Percentiles rank a stretch among this genome's conserved stretches.
phyloP scores from a whole-genome alignment of 1,140 invertebrate species.

The Magallana ariakensis region DNA sequence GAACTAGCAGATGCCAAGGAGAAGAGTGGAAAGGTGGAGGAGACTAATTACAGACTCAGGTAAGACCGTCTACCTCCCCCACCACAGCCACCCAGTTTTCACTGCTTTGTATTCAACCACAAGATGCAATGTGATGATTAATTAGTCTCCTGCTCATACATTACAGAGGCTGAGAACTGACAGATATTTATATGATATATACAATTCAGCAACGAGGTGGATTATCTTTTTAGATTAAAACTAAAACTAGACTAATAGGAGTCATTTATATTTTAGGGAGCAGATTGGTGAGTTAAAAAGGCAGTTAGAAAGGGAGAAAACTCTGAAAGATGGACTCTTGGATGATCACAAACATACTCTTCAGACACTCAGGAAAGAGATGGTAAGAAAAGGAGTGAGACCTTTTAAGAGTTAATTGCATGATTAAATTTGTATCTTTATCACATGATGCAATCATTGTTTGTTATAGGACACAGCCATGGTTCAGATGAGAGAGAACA shows the following conservation, averaged over 20 bases:
- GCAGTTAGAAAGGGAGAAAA: constrained; percentile 63
- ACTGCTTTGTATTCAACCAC: no score
- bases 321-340: constrained; percentile 60
- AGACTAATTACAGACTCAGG: constrained; percentile 41
- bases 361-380: constrained; percentile 71
- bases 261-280: constrained; percentile 56
- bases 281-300: constrained; percentile 65
- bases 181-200: no score
- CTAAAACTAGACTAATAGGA: no score
- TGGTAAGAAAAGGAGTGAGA: constrained; percentile 56
- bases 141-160: no score
- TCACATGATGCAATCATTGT: no score
- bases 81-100: no score
- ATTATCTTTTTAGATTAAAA: no score
- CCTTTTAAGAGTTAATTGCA: not conserved
- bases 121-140: no score
- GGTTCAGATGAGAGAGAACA: constrained; percentile 70
- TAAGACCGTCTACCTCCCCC: not conserved
- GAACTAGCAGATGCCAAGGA: constrained; percentile 44
- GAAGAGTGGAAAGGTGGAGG: constrained; percentile 14
- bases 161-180: no score
- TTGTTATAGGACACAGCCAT: constrained; percentile 67
- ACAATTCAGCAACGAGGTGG: no score
- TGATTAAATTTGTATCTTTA: not conserved
- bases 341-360: constrained; percentile 70